Base-by-base conservation (phyloP, 1,140 invertebrate genomes). In the Tetragonula clypearis region DNA sequence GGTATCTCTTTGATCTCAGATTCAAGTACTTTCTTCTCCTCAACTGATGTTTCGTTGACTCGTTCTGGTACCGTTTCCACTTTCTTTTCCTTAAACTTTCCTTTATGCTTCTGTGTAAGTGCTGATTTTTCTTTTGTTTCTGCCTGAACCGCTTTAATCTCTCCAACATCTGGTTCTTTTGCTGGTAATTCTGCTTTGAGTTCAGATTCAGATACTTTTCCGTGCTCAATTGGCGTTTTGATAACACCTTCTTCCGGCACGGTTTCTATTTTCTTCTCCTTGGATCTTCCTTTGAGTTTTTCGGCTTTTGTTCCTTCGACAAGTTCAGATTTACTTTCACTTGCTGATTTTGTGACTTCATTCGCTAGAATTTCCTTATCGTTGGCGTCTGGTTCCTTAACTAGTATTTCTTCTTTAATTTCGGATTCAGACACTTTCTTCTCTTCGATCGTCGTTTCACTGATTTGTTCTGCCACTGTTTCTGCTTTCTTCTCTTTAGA, bases 31-130 rank as follows among this genome's bases (percentile, higher is more conserved):
- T 73, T 68, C 15, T 55, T n/a, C 3, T 60, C 49, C 14, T 68
- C 55, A 78, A 30, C 8, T 35, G n/a, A 26, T 41, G 26, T 76
- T 74, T 80, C 74, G 21, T 14, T 62, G 21, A 15, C 5, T 69
- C 62, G 41, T 14, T 85, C 65, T 41, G 55, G 21, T 1, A 71
- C n/a, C 8, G 69, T 41, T 49, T 91, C 84, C 21, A 6, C 41
- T 3, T 74, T 87, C 26, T 72, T 80, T 72, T 77, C 79, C n/a
- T 81, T 85, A 23, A 62, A 87, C 53, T 88, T 88, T 26, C 75
- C 89, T 77, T 87, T 85, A 69, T 84, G 74, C 49, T 87, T 84
- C 14, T 71, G 73, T 23, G 14, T 0, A 26, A n/a, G 55, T 15
- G 19, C 41, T 8, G 73, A 55, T 41, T 80, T 58, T 19, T 53